Conservation (phyloP, 2,888 invertebrate species). For the Nasonovia ribisnigri region DNA sequence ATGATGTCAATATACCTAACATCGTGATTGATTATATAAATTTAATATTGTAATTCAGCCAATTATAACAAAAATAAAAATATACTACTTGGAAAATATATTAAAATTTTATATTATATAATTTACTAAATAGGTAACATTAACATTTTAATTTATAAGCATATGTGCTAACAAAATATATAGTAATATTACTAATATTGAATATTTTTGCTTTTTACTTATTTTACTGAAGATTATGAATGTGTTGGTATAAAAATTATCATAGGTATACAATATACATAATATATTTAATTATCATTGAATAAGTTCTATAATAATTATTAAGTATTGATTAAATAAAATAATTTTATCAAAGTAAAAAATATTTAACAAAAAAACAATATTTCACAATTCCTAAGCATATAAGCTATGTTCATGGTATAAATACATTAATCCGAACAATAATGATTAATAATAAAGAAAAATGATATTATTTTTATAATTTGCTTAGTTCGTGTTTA, state of each 20-base stretch:
- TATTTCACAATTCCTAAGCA: neutral
- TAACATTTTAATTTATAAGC: neutral
- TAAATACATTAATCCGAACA: neutral
- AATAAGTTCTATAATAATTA: neutral
- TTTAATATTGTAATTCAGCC: neutral
- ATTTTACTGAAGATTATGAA: neutral
- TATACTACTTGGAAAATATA: neutral
- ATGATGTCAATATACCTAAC: neutral
- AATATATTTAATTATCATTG: neutral
- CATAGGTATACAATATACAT: too few species aligned
- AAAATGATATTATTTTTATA: neutral
- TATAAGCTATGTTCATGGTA: neutral
- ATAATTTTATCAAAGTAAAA: neutral
- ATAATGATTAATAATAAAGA: neutral
- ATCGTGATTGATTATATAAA: neutral
- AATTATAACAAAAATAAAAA: neutral
- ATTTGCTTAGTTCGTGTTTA: neutral
- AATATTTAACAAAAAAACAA: neutral
- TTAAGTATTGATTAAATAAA: neutral
- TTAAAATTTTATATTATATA: neutral
- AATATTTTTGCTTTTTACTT: neutral
- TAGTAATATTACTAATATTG: neutral
- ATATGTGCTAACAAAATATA: neutral
- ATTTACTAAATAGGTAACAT: neutral
- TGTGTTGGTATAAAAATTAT: neutral